These are phyloP conservation scores for Myotis vivesi DNA, from an alignment of 2,797 vertebrate species.

Conservation along the genomic window DNA sequence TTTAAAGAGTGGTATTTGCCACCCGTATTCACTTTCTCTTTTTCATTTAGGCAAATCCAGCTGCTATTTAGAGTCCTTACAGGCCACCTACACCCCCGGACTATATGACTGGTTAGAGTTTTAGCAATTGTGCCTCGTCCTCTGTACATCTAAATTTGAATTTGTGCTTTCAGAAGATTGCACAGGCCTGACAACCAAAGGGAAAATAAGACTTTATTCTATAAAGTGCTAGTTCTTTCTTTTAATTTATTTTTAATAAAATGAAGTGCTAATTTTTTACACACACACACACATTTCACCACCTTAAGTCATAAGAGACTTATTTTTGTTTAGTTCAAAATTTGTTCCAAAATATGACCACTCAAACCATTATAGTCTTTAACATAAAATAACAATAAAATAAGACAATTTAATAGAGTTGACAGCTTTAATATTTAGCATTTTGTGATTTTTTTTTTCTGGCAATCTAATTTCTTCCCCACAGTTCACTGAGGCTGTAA, in stretches of 20 bases:
- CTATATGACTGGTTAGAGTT: background rate
- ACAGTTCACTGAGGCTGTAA: constrained; percentile 69
- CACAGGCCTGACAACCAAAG: background rate
- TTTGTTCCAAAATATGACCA: background rate
- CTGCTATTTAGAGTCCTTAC: background rate
- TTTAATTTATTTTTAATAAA: background rate
- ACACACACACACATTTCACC: background rate
- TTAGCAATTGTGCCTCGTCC: background rate
- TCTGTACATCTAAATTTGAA: background rate
- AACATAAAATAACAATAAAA: background rate
- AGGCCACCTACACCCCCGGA: too few relatives aligned
- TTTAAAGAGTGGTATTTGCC: background rate
- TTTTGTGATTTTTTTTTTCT: background rate
- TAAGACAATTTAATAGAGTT: background rate
- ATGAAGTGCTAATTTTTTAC: background rate
- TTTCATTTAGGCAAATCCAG: background rate
- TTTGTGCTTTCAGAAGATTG: background rate
- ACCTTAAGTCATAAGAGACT: background rate
- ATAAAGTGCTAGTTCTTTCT: background rate
- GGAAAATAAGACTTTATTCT: background rate
- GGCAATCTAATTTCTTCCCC: constrained; percentile 5
- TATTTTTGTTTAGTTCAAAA: background rate
- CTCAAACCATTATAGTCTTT: background rate
- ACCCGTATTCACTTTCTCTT: background rate
- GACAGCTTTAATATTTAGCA: constrained; percentile 1